phyloP scores from a whole-genome alignment of 1,140 invertebrate species.

The Heliconius nattereri region DNA sequence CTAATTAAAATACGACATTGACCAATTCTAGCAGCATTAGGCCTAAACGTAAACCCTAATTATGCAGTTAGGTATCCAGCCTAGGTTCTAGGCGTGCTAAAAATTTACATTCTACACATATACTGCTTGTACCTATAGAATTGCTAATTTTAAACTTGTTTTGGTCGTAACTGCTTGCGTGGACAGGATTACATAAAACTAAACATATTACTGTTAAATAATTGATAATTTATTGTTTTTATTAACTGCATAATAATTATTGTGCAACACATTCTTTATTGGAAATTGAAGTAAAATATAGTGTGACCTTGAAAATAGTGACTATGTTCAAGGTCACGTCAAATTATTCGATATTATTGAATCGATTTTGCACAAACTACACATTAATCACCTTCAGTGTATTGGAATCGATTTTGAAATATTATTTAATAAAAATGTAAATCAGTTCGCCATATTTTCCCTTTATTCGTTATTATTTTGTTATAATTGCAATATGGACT shows the following conservation, averaged over 20 bases:
- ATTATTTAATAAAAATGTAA: not conserved
- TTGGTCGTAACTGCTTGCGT: slow-evolving; percentile 22
- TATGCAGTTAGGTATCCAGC: slow-evolving; percentile 49
- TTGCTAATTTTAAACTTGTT: slow-evolving; percentile 27
- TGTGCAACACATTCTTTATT: not conserved
- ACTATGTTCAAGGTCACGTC: not conserved
- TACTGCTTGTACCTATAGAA: slow-evolving; percentile 21
- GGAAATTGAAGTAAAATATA: not conserved
- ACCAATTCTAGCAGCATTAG: slow-evolving; percentile 56
- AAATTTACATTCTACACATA: slow-evolving; percentile 31
- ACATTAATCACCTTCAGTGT: not conserved
- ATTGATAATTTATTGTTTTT: not conserved
- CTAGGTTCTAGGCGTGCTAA: slow-evolving; percentile 29
- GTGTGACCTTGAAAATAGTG: not conserved
- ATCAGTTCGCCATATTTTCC: not conserved
- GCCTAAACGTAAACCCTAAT: slow-evolving; percentile 53
- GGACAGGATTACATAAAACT: slow-evolving; percentile 18
- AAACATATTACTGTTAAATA: not conserved
- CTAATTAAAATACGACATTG: slow-evolving; percentile 59
- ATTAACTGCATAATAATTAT: not conserved
- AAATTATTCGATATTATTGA: not conserved
- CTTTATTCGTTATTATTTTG: not conserved
- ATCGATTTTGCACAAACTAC: not conserved
- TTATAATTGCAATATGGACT: slow-evolving; percentile 11
- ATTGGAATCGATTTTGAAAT: not conserved